Conservation (phyloP, 2,888 invertebrate genomes). For the Ennomos quercinarius region DNA sequence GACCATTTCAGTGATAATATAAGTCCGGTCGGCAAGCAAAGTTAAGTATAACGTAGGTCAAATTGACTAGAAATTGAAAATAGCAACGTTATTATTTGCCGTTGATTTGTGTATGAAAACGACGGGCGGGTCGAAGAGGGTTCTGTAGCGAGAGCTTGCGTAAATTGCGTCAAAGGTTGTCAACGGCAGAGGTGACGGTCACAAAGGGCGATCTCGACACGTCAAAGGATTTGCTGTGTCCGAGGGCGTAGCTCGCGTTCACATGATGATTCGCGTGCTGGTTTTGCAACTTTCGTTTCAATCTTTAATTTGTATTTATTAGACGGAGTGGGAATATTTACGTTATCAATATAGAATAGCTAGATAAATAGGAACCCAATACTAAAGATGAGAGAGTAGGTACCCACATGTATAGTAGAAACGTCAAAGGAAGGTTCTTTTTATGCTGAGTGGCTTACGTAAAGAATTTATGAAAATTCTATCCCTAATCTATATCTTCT, state of each 20-base stretch:
- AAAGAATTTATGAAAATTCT: too few relatives aligned
- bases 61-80: slow-evolving; percentile 47
- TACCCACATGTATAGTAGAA: too few relatives aligned
- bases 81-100: slow-evolving; percentile 59
- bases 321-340: too few relatives aligned
- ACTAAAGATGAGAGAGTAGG: too few relatives aligned
- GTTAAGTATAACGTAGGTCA: slow-evolving; percentile 23
- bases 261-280: slow-evolving; percentile 31
- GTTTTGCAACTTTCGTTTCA: too few relatives aligned
- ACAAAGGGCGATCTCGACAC: slow-evolving; percentile 63
- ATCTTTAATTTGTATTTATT: too few relatives aligned
- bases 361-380: too few relatives aligned
- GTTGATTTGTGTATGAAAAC: slow-evolving; percentile 67
- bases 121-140: slow-evolving; percentile 63
- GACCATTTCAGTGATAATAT: slow-evolving; percentile 8
- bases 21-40: slow-evolving; percentile 11
- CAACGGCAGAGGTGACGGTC: slow-evolving; percentile 70
- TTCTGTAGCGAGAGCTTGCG: slow-evolving; percentile 66
- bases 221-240: slow-evolving; percentile 72
- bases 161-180: slow-evolving; percentile 73
- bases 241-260: slow-evolving; percentile 46
- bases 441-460: too few relatives aligned
- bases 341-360: too few relatives aligned
- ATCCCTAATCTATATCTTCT: too few relatives aligned
- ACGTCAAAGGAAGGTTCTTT: too few relatives aligned